A percentile compares a stretch with the other conserved stretches of the same genome.
phyloP scores from a whole-genome alignment of 2,797 vertebrate species.

The Lepus townsendii region DNA sequence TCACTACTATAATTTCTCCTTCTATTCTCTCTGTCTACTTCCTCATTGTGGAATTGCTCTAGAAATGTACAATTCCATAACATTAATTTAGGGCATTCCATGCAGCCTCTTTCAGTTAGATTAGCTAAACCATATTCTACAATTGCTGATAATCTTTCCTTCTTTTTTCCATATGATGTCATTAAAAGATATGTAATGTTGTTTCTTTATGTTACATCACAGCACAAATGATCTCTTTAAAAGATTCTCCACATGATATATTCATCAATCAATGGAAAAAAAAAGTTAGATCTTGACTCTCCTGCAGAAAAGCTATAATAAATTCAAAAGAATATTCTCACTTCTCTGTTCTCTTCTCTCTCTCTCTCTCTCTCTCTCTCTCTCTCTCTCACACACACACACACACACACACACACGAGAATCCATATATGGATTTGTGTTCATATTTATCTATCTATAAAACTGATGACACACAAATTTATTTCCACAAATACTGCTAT shows the following conservation, averaged over 20 bases:
- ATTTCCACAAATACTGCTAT: conserved; percentile 29
- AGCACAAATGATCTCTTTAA: conserved; percentile 6
- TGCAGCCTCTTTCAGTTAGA: background rate
- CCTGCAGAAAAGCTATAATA: background rate
- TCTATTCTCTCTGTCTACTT: background rate
- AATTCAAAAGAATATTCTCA: conserved; percentile 3
- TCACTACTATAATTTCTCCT: background rate
- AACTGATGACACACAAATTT: conserved; percentile 15
- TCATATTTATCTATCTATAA: background rate
- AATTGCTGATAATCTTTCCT: background rate
- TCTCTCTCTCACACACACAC: background rate
- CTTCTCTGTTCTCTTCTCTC: background rate
- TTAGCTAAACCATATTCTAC: background rate
- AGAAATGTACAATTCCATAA: background rate
- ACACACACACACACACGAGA: background rate
- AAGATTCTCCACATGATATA: conserved; percentile 7
- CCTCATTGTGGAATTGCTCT: background rate
- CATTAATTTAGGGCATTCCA: background rate
- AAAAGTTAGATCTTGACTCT: conserved; percentile 1
- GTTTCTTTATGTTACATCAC: background rate
- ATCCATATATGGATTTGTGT: background rate
- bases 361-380: background rate
- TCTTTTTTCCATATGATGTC: background rate
- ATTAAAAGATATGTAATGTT: background rate
- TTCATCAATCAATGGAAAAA: background rate